Conservation (phyloP, 2,797 vertebrate genomes). For the Etheostoma perlongum region DNA sequence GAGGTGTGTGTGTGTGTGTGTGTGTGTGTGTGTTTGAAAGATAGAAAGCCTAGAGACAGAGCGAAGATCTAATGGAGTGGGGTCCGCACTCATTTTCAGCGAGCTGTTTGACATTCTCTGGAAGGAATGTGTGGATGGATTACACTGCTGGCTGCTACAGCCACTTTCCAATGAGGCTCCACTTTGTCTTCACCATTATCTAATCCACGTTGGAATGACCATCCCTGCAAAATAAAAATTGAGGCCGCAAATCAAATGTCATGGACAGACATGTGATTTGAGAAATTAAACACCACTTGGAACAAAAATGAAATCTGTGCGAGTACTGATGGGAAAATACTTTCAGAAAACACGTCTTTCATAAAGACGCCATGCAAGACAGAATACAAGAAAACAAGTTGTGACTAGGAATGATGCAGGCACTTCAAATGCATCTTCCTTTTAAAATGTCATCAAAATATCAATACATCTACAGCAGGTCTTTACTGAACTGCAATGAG, state of each 20-base stretch:
- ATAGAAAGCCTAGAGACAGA: constrained; percentile 49
- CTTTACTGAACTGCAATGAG: too few species aligned
- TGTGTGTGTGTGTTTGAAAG: constrained; percentile 49
- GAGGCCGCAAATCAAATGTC: constrained; percentile 67
- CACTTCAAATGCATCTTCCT: not conserved
- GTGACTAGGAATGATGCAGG: not conserved
- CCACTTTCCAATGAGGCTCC: constrained; percentile 79
- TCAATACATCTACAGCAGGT: too few species aligned
- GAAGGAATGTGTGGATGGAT: constrained; percentile 82
- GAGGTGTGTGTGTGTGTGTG: constrained; percentile 41
- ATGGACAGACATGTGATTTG: constrained; percentile 11
- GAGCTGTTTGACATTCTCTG: constrained; percentile 78
- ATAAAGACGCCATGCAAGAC: not conserved
- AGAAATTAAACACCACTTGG: constrained; percentile 33
- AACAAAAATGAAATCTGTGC: not conserved
- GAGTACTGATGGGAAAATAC: not conserved
- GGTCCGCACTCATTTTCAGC: constrained; percentile 72
- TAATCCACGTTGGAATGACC: constrained; percentile 63
- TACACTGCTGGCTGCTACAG: constrained; percentile 76
- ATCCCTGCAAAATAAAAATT: constrained; percentile 60
- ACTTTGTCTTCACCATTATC: constrained; percentile 76
- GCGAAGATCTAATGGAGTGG: constrained; percentile 66
- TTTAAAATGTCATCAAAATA: not conserved
- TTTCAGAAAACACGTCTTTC: not conserved
- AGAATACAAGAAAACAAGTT: not conserved